phyloP scores from a whole-genome alignment of 2,888 invertebrate species.

The Drosophila kuntzei region DNA sequence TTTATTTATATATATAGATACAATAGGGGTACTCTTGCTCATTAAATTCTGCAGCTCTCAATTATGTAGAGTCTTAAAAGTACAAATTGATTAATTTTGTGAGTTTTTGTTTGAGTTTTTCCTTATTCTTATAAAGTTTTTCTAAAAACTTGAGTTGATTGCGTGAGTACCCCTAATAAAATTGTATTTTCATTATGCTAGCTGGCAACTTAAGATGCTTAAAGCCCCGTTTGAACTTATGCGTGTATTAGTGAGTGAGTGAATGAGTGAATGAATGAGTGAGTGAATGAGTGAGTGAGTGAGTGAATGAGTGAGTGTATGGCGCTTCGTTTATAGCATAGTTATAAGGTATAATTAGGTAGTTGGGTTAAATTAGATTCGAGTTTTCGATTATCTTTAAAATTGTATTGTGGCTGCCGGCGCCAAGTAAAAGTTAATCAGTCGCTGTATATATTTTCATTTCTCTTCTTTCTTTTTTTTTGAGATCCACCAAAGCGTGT shows the following conservation, averaged over 20 bases:
- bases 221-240: constrained; percentile 78
- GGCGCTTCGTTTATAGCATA: constrained; percentile 65
- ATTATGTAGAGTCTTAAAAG: not conserved
- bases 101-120: not conserved
- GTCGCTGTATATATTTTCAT: constrained; percentile 55
- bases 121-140: not conserved
- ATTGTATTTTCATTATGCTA: constrained; percentile 63
- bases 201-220: constrained; percentile 78
- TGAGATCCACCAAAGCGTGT: constrained; percentile 43
- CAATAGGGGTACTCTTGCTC: constrained; percentile 41
- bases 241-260: constrained; percentile 72
- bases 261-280: constrained; percentile 49
- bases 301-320: constrained; percentile 58
- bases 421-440: constrained; percentile 77
- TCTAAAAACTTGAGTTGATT: not conserved
- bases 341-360: constrained; percentile 61
- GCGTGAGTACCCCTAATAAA: constrained; percentile 37
- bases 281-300: constrained; percentile 56
- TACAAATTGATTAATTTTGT: constrained; percentile 2
- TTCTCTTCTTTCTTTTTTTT: constrained; percentile 15
- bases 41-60: constrained; percentile 8
- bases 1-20: constrained; percentile 49
- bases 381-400: constrained; percentile 41
- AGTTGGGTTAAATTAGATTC: constrained; percentile 73
- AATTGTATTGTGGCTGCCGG: constrained; percentile 63